Conservation (phyloP, 64 coral and sea anemone genomes). For the Stylophora pistillata region DNA sequence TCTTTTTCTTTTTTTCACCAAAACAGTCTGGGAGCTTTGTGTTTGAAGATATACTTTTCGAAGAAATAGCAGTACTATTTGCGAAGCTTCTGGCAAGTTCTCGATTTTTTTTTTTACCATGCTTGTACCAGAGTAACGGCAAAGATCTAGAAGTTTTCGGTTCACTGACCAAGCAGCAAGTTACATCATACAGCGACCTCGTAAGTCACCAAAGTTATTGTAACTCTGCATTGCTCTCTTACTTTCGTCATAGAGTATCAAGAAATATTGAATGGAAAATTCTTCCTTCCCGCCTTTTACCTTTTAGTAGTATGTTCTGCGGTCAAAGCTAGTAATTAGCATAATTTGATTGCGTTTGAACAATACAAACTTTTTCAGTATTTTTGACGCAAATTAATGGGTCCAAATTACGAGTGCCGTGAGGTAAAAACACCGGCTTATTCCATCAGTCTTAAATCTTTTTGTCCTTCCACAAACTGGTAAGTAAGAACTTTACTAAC, state of each 20-base stretch:
- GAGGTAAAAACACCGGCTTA: background rate
- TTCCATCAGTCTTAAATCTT: background rate
- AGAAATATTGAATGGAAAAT: background rate
- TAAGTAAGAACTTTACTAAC: background rate
- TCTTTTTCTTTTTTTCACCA: too few species aligned
- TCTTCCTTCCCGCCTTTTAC: background rate
- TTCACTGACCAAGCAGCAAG: background rate
- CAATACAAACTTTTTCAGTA: conserved; percentile 15
- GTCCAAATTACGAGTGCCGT: background rate
- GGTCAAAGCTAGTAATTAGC: conserved; percentile 2
- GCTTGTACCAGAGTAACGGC: background rate
- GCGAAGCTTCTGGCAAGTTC: background rate
- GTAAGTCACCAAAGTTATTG: background rate
- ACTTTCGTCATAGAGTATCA: background rate
- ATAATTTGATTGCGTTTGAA: background rate
- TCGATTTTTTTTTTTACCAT: background rate
- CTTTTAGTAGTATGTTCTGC: background rate
- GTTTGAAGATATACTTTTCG: too few species aligned
- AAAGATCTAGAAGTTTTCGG: background rate
- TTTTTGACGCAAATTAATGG: background rate
- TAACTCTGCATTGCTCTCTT: background rate
- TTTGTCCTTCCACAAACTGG: background rate
- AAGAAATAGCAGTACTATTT: too few species aligned
- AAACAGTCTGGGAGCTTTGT: too few species aligned
- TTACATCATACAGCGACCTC: too few species aligned